phyloP scores from a whole-genome alignment of 2,113 vertebrate species.

The Neodontobutis hainanensis region DNA sequence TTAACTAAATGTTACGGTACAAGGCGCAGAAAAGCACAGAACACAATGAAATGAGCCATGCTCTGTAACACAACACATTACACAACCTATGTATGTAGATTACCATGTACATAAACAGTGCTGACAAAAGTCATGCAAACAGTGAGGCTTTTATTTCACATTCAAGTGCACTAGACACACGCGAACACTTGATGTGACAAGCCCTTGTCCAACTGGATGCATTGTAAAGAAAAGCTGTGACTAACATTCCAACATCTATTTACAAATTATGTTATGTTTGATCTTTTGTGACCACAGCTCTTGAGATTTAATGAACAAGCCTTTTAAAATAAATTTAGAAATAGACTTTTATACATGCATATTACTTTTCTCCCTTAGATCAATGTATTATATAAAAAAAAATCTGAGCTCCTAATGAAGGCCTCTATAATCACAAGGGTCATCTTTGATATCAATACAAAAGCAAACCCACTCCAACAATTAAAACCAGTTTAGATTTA shows the following conservation, averaged over 20 bases:
- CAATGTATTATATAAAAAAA: too few relatives aligned
- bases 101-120: not conserved
- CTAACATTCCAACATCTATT: too few relatives aligned
- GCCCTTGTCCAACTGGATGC: slow-evolving; percentile 81
- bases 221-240: slow-evolving; percentile 67
- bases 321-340: too few relatives aligned
- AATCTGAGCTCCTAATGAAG: too few relatives aligned
- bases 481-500: not conserved
- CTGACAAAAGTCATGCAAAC: slow-evolving; percentile 38
- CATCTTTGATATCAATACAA: too few relatives aligned
- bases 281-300: not conserved
- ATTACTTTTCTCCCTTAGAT: too few relatives aligned
- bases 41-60: not conserved
- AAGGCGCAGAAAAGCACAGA: not conserved
- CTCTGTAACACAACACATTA: not conserved
- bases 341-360: too few relatives aligned
- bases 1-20: slow-evolving; percentile 4
- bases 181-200: slow-evolving; percentile 62
- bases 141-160: slow-evolving; percentile 54
- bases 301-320: not conserved
- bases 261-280: slow-evolving; percentile 71
- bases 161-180: slow-evolving; percentile 46
- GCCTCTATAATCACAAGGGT: too few relatives aligned
- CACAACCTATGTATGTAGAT: slow-evolving; percentile 1
- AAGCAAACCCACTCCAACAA: too few relatives aligned